phyloP scores from a whole-genome alignment of 2,797 vertebrate genomes.

The Numenius phaeopus region DNA sequence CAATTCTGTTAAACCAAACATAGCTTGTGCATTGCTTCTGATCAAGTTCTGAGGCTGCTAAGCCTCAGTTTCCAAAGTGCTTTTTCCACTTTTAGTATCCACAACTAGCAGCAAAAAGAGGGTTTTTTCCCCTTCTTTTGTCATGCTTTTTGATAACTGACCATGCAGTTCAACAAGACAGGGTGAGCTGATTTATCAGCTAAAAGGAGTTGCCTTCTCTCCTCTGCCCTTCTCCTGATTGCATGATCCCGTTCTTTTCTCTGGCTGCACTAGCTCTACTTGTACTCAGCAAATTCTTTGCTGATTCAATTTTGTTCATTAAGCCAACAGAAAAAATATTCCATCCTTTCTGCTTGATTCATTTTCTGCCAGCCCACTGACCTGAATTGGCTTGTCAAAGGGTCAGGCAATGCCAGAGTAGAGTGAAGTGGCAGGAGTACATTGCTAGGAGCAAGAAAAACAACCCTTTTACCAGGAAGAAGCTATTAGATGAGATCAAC shows the following conservation, averaged over 20 bases:
- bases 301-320: constrained; percentile 33
- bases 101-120: background rate
- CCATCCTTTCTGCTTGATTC: background rate
- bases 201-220: background rate
- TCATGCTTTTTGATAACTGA: background rate
- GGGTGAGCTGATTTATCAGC: background rate
- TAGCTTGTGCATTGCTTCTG: rapidly evolving
- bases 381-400: background rate
- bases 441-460: background rate
- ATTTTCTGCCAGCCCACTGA: background rate
- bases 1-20: background rate
- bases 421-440: background rate
- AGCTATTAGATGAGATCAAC: background rate
- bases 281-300: background rate
- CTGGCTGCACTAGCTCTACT: background rate
- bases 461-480: background rate
- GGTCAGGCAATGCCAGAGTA: background rate
- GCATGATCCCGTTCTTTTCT: background rate
- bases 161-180: background rate
- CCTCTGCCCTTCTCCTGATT: background rate
- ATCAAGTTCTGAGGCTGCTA: background rate
- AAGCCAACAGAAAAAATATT: constrained; percentile 16
- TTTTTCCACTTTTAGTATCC: background rate
- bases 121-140: background rate
- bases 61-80: background rate